Conservation (phyloP, 2,888 invertebrate genomes). For the Hedya salicella region DNA sequence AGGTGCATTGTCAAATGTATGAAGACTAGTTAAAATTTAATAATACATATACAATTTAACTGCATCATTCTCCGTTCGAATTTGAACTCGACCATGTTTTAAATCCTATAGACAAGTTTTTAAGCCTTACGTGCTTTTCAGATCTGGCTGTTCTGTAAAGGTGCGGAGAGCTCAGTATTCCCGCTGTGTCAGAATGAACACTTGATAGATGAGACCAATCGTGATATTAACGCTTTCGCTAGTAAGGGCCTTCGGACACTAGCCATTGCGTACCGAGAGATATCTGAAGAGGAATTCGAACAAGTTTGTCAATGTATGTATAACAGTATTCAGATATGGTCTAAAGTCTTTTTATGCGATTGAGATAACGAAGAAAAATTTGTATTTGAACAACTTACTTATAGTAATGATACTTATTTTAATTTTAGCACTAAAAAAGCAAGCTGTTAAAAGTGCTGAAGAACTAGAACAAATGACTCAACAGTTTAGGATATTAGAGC, state of each 20-base stretch:
- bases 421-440: slow-evolving; percentile 62
- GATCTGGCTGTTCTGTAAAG: slow-evolving; percentile 91
- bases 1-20: too few species aligned
- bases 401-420: neutral
- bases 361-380: neutral
- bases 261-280: slow-evolving; percentile 90
- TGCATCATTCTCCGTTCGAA: neutral
- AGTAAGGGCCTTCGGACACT: slow-evolving; percentile 92
- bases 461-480: slow-evolving; percentile 65
- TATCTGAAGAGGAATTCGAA: slow-evolving; percentile 88
- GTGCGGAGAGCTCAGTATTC: slow-evolving; percentile 91
- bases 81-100: neutral
- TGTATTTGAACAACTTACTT: too few species aligned
- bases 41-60: too few species aligned
- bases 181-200: slow-evolving; percentile 83
- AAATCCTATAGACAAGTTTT: neutral
- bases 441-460: slow-evolving; percentile 64
- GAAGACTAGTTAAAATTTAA: too few species aligned
- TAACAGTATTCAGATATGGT: too few species aligned
- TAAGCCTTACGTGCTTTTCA: slow-evolving; percentile 47
- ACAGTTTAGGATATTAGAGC: slow-evolving; percentile 69
- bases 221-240: slow-evolving; percentile 84
- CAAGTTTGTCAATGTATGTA: slow-evolving; percentile 80
- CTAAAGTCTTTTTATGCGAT: neutral
- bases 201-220: slow-evolving; percentile 76